Conservation (phyloP, 2,888 invertebrate genomes). For the Pterostichus madidus region DNA sequence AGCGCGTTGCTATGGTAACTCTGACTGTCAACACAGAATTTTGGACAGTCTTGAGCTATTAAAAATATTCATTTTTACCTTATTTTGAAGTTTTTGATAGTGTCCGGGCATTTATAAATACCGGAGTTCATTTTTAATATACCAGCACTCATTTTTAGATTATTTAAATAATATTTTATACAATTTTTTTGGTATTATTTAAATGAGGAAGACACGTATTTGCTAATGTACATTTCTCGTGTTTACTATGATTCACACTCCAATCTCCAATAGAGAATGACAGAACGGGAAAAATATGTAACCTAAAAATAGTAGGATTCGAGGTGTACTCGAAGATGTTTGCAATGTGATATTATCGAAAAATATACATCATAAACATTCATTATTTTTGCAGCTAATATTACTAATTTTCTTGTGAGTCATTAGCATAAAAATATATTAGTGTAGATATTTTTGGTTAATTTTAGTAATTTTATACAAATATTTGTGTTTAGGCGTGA, state of each 20-base stretch:
- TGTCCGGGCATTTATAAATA: conserved; percentile 79
- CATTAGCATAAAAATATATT: neutral
- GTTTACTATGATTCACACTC: conserved; percentile 45
- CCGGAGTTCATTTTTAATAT: conserved; percentile 73
- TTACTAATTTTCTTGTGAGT: conserved; percentile 25
- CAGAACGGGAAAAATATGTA: conserved; percentile 32
- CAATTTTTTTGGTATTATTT: neutral
- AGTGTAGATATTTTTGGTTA: neutral
- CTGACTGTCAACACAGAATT: conserved; percentile 6
- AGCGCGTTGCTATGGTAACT: conserved; percentile 16
- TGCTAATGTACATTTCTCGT: conserved; percentile 17
- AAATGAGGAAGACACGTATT: conserved; percentile 9
- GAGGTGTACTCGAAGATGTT: neutral
- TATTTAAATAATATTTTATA: neutral
- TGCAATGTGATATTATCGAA: neutral
- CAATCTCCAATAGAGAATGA: conserved; percentile 32
- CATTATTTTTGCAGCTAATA: conserved; percentile 19
- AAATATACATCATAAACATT: neutral
- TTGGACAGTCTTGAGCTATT: conserved; percentile 20
- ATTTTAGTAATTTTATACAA: neutral
- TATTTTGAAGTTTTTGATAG: conserved; percentile 78
- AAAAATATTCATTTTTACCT: conserved; percentile 75
- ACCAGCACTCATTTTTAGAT: conserved; percentile 9
- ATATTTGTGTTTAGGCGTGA: neutral
- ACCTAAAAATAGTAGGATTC: conserved; percentile 37